Percentiles rank a stretch among this genome's conserved stretches.
Conservation (phyloP, 2,797 vertebrate species). For the Dendrocincla tyrannina region DNA sequence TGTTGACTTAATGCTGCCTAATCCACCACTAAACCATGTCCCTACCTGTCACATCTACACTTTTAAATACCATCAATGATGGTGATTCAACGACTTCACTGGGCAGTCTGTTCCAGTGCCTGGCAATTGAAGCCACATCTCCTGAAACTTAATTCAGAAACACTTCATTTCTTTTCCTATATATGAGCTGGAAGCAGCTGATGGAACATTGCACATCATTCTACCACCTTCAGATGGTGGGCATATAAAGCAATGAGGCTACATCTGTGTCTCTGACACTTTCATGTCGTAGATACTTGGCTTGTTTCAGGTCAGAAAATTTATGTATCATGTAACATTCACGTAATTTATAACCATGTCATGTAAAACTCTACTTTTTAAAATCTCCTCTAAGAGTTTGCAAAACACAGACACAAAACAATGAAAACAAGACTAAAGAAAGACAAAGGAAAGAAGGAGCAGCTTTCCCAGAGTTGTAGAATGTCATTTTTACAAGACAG, state of each 20-base stretch:
- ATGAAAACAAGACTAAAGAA: background rate
- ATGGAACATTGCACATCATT: background rate
- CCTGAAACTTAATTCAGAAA: background rate
- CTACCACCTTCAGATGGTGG: background rate
- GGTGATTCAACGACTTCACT: background rate
- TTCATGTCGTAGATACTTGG: background rate
- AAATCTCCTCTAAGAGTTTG: background rate
- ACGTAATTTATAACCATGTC: background rate
- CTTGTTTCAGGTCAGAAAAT: background rate
- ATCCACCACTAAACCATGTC: background rate
- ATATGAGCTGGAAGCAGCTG: background rate
- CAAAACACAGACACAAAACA: background rate
- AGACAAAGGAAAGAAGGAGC: background rate
- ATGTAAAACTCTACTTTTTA: background rate
- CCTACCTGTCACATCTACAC: accelerated
- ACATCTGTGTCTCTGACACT: background rate
- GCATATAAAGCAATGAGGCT: background rate
- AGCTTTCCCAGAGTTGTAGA: background rate
- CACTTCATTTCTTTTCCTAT: background rate
- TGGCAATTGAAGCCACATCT: background rate
- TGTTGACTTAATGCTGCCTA: background rate
- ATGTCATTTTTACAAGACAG: background rate
- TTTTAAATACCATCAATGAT: background rate
- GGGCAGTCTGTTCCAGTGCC: background rate
- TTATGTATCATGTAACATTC: background rate